A percentile compares a stretch with the other conserved stretches of the same genome.
Evolutionary conservation across 1,140 invertebrate genomes (phyloP).

Genomic region (Phthorimaea operculella): DNA sequence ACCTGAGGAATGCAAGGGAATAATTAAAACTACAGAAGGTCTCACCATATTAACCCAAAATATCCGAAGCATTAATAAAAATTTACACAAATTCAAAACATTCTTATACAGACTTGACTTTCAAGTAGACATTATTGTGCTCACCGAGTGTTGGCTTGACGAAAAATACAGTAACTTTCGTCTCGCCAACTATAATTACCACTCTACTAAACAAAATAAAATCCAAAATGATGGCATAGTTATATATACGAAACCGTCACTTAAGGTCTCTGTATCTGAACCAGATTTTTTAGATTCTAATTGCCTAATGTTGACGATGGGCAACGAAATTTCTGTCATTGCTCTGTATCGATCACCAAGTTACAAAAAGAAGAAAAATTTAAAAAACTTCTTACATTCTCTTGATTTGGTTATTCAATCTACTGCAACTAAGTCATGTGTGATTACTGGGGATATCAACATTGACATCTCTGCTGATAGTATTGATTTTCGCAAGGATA

Average conservation of each 20-base stretch:
- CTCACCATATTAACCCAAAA: not conserved
- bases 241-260: not conserved
- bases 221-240: not conserved
- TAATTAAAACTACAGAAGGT: not conserved
- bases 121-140: not conserved
- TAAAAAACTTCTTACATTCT: not conserved
- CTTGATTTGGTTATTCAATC: not conserved
- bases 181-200: not conserved
- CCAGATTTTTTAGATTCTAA: not conserved
- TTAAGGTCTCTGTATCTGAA: not conserved
- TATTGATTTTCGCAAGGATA: not conserved
- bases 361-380: not conserved
- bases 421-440: not conserved
- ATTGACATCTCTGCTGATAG: not conserved
- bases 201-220: not conserved
- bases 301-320: not conserved
- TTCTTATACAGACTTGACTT: not conserved
- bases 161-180: not conserved
- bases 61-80: not conserved
- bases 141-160: not conserved
- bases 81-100: not conserved
- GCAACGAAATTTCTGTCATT: not conserved
- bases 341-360: not conserved
- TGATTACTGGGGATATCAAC: not conserved
- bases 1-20: not conserved